Base-by-base conservation (phyloP, 2,888 invertebrate genomes). In the Kuschelorhynchus macadamiae region DNA sequence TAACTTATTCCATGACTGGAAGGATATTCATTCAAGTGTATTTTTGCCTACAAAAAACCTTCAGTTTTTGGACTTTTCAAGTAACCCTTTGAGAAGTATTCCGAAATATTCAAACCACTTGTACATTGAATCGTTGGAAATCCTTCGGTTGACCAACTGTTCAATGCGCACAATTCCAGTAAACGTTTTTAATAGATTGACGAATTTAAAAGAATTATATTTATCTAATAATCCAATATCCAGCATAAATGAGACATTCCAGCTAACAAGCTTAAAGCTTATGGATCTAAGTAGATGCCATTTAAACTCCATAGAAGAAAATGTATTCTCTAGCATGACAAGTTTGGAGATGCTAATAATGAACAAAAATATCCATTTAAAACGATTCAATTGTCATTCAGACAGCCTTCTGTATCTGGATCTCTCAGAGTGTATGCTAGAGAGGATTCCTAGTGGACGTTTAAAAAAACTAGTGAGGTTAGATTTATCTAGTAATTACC, bases 401-500 rank as follows among this genome's bases (percentile, higher is more conserved):
- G 81, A 80, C 17, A 87, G 87, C n/a, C 75, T 91, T 25, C 85
- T 82, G 69, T 85, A 82, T 70, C 78, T 91, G 49, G 90, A 91
- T 72, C 81, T 89, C 52, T 89, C 90, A 0, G 87, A 85, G 71
- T 90, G 90, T 77, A 89, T 88, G 75, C 81, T 91, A 32, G 86
- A 89, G 74, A 81, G 82, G 53, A 83, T 89, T 5, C 90, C 89
- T 70, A 79, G 89, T 18, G 87, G 87, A 53, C 88, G 88, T 9
- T 86, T 92, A 70, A 89, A 89, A 17, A 86, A 86, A 75, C 79
- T 93, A 16, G 85, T 85, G 33, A 86, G 85, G 70, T 86, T 88
- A 1, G 83, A 88, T 36, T 78, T 92, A 5, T 87, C 87, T 41
- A 88, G 88, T 44, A 93, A 93, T 75, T 86, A 88, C 80, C 85